phyloP scores from a whole-genome alignment of 2,888 invertebrate genomes.

The Eilema sororculum region DNA sequence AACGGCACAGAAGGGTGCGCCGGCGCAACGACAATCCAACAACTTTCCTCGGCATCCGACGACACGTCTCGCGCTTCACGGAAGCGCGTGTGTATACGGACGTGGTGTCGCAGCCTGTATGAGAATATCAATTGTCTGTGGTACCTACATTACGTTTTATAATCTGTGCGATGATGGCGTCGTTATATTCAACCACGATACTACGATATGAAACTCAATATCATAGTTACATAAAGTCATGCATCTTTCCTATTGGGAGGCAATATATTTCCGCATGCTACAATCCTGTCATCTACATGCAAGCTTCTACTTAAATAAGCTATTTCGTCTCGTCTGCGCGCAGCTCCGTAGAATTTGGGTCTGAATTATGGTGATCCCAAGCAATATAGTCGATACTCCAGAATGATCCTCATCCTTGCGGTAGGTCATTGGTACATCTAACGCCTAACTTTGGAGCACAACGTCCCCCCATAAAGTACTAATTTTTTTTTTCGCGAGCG shows the following conservation, averaged over 20 bases:
- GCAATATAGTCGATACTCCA: too few species aligned
- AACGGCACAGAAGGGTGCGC: constrained; percentile 67
- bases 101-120: background rate
- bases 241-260: background rate
- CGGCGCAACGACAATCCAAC: constrained; percentile 48
- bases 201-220: background rate
- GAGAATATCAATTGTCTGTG: constrained; percentile 47
- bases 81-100: constrained; percentile 41
- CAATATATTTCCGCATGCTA: background rate
- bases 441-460: too few species aligned
- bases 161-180: constrained; percentile 18
- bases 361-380: too few species aligned
- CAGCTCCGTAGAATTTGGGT: too few species aligned
- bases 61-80: constrained; percentile 51
- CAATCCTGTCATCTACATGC: background rate
- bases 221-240: background rate
- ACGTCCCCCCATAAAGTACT: too few species aligned
- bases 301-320: too few species aligned
- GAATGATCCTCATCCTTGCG: too few species aligned
- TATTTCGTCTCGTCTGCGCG: too few species aligned
- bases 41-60: constrained; percentile 66
- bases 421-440: too few species aligned
- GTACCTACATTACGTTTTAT: constrained; percentile 15
- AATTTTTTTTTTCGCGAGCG: too few species aligned
- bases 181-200: background rate